Conservation (phyloP, 1,140 invertebrate species). For the Kradibia gibbosae region DNA sequence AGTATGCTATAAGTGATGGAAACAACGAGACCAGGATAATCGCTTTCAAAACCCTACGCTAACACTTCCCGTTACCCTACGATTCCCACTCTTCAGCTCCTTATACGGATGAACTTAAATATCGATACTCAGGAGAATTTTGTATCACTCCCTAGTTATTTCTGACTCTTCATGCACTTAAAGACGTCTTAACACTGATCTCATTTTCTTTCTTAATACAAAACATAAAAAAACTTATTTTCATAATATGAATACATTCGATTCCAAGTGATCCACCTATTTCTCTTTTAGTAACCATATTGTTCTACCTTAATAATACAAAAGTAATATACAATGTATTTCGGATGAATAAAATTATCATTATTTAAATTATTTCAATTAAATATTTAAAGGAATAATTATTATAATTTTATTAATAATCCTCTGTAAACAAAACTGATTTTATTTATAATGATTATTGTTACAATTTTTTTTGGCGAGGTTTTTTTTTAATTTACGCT, state of each 20-base stretch:
- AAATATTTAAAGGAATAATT: too few species aligned
- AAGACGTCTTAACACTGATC: background rate
- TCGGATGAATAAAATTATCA: too few species aligned
- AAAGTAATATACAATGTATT: too few species aligned
- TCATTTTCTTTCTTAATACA: conserved; percentile 18
- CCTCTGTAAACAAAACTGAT: too few species aligned
- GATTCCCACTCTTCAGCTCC: too few species aligned
- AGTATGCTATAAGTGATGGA: background rate
- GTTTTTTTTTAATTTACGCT: too few species aligned
- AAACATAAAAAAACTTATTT: background rate
- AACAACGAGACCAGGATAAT: conserved; percentile 24
- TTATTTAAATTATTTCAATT: too few species aligned
- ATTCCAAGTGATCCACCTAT: background rate
- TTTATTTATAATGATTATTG: too few species aligned
- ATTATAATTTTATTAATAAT: too few species aligned
- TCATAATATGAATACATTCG: background rate
- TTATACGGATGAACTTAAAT: conserved; percentile 2
- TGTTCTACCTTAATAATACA: too few species aligned
- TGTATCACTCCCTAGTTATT: background rate
- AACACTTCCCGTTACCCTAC: background rate
- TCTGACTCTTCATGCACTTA: background rate
- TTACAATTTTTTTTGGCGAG: too few species aligned
- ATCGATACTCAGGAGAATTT: background rate
- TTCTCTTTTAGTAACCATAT: too few species aligned
- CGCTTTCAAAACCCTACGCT: conserved; percentile 5